These are phyloP conservation scores for Muscicapa comitata DNA, from an alignment of 2,797 vertebrate genomes.

Conservation along the genomic window DNA sequence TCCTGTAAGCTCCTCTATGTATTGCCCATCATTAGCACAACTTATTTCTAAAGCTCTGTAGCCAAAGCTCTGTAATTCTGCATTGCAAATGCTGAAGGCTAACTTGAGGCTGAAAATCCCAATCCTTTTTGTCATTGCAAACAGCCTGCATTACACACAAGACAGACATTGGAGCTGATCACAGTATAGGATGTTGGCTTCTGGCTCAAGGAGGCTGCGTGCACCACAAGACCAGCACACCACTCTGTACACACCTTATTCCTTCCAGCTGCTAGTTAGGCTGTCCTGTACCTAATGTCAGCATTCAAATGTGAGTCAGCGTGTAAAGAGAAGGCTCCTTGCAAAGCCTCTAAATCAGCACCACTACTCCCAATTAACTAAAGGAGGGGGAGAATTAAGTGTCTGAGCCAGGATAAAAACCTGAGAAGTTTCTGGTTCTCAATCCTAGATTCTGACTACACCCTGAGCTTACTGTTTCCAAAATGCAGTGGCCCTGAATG, in stretches of 20 bases:
- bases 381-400: neutral
- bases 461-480: neutral
- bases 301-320: neutral
- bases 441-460: neutral
- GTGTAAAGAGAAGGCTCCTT: neutral
- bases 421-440: neutral
- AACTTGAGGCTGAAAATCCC: neutral
- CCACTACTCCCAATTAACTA: neutral
- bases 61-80: neutral
- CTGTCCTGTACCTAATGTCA: neutral
- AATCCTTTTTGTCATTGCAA: neutral
- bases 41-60: neutral
- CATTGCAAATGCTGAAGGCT: neutral
- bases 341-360: neutral
- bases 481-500: neutral
- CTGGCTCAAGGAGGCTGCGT: neutral
- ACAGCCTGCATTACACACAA: neutral
- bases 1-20: neutral
- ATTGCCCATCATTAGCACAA: neutral
- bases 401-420: conserved; percentile 24
- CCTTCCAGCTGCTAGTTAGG: neutral
- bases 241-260: neutral
- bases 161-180: neutral
- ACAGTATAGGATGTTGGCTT: fast-evolving
- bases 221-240: neutral